Base-by-base conservation (phyloP, 2,797 vertebrate genomes). In the Microtus obscurus region DNA sequence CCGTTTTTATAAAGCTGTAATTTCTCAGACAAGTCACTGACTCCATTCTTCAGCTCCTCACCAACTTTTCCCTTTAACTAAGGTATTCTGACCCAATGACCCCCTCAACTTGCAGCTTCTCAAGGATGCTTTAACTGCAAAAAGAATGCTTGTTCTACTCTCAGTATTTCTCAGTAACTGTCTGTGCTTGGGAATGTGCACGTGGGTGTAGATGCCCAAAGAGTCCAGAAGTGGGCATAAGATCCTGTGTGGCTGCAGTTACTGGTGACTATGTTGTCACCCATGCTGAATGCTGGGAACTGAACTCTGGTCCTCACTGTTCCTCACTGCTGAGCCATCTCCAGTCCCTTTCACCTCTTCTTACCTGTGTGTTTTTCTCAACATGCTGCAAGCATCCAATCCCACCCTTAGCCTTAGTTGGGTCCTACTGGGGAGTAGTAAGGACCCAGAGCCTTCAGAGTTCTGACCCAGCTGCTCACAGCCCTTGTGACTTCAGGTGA, bases 1-100 rank as follows among this genome's bases (percentile, higher is more conserved):
- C 91, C 94, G 43, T 87, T 92, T 96, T 90, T 82, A 69, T 89
- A 81, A 10, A 85, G 37, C 80, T 94, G 80, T 73, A 85, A 85
- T 90, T 95, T 95, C 89, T 96, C 73, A 81, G 40, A 61, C 23
- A 16, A 91, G 77, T 91, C 89, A 67, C 45, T 40, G 12, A 17
- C 65, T 89, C 65, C 16, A 40, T 87, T 85, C 77, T 77, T 51
- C 25, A 12, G 76, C 45, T 56, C 51, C 73, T 21, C 34, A 69
- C 67, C 11, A 37, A 40, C 96, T 87, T 74, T 71, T 92, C 87
- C 96, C 53, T 94, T 21, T 63, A 88, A 7, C 45, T 69, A 5
- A 6, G 87, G 43, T 93, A 10, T 1, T 34, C 83, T 29, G 16
- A 82, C 37, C 83, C 29, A 23, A 65, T 31, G 73, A 1, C 48